Conservation (phyloP, 2,888 invertebrate species). For the Anodontia alba region DNA sequence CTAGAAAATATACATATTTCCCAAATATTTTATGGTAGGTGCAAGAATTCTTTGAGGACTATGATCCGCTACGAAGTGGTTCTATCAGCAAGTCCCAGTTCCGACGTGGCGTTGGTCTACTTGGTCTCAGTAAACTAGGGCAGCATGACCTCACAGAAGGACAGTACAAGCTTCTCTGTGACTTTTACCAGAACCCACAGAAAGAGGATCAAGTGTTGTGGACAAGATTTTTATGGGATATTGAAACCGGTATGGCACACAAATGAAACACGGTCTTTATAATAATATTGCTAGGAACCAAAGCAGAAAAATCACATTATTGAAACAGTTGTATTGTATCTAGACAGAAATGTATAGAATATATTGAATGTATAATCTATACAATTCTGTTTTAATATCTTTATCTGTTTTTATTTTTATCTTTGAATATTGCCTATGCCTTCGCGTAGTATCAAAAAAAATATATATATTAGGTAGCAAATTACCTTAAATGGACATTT, state of each 20-base stretch:
- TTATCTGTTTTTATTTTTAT: too few relatives aligned
- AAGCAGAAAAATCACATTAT: too few relatives aligned
- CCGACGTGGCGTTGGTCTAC: slow-evolving; percentile 78
- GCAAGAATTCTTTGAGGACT: slow-evolving; percentile 83
- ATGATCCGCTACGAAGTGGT: slow-evolving; percentile 83
- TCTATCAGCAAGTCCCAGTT: slow-evolving; percentile 83
- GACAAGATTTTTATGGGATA: slow-evolving; percentile 82
- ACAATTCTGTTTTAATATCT: too few relatives aligned
- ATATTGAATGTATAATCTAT: too few relatives aligned
- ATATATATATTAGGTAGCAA: too few relatives aligned
- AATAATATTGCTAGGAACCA: not conserved
- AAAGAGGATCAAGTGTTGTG: slow-evolving; percentile 81
- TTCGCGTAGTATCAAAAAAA: too few relatives aligned
- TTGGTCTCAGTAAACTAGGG: slow-evolving; percentile 83
- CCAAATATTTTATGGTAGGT: slow-evolving; percentile 65
- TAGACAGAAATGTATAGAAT: too few relatives aligned
- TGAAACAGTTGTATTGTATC: too few relatives aligned
- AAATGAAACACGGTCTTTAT: slow-evolving; percentile 8
- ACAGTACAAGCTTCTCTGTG: slow-evolving; percentile 80
- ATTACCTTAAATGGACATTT: too few relatives aligned
- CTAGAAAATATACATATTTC: too few relatives aligned
- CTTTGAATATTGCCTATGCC: too few relatives aligned
- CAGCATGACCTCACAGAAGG: slow-evolving; percentile 81
- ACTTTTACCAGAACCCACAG: slow-evolving; percentile 79
- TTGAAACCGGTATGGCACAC: slow-evolving; percentile 81